Evolutionary conservation across 2,113 vertebrate genomes (phyloP).

Genomic region (Climacteris rufus): DNA sequence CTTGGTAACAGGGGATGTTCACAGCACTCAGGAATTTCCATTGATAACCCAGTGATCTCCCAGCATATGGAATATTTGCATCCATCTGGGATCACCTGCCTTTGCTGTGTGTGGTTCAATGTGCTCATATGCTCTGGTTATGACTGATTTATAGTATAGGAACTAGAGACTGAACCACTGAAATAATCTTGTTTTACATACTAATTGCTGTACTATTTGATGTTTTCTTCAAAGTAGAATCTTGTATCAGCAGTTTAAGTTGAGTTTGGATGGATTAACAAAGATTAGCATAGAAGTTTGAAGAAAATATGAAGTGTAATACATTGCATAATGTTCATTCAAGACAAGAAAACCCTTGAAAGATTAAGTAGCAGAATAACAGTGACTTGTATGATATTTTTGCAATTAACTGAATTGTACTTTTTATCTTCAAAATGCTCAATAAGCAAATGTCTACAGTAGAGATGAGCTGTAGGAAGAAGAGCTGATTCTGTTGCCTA

Average conservation of each 20-base stretch:
- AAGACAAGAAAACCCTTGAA: background rate
- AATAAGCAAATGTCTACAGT: background rate
- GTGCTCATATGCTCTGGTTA: background rate
- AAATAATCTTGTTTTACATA: background rate
- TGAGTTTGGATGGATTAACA: slow-evolving; percentile 15
- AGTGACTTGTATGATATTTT: background rate
- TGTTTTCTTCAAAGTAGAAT: background rate
- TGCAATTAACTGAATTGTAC: background rate
- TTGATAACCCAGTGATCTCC: fast-evolving
- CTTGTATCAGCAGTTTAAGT: background rate
- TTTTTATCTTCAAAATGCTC: background rate
- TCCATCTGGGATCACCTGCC: background rate
- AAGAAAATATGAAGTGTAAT: background rate
- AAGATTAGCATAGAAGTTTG: background rate
- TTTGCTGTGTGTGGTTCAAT: background rate
- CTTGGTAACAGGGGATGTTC: background rate
- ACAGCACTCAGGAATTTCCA: background rate
- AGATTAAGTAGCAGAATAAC: background rate
- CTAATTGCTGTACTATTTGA: slow-evolving; percentile 3
- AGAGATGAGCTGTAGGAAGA: background rate
- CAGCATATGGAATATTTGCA: background rate
- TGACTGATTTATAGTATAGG: background rate
- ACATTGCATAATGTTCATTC: background rate
- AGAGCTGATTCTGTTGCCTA: background rate
- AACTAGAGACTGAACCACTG: background rate